Evolutionary conservation across 2,797 vertebrate species (phyloP).

Genomic region (Rhinophrynus dorsalis): DNA sequence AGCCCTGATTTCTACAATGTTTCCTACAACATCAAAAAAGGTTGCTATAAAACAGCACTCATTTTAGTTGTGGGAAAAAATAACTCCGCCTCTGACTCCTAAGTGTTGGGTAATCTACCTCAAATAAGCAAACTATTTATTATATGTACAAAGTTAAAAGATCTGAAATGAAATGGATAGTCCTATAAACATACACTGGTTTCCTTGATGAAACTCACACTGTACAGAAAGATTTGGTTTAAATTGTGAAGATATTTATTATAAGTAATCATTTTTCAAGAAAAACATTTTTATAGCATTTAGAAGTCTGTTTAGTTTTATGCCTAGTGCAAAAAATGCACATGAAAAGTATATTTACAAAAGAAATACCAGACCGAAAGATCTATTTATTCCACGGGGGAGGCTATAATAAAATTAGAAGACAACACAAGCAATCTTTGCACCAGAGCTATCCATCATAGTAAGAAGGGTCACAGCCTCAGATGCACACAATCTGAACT

Average conservation of each 20-base stretch:
- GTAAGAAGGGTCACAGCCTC: slow-evolving; percentile 29
- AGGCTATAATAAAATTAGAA: slow-evolving; percentile 59
- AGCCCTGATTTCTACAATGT: too few species aligned
- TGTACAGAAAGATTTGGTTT: slow-evolving; percentile 52
- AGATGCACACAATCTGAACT: not conserved
- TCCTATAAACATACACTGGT: slow-evolving; percentile 55
- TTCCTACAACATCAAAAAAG: too few species aligned
- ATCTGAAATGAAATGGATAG: slow-evolving; percentile 63
- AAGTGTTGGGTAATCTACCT: too few species aligned
- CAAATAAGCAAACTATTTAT: too few species aligned
- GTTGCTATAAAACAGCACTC: too few species aligned
- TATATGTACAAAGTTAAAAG: too few species aligned
- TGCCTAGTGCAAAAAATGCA: slow-evolving; percentile 55
- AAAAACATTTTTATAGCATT: slow-evolving; percentile 61
- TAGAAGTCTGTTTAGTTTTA: slow-evolving; percentile 61
- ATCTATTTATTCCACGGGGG: slow-evolving; percentile 60
- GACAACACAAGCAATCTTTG: slow-evolving; percentile 28
- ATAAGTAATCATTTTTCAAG: slow-evolving; percentile 61
- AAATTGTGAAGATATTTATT: slow-evolving; percentile 63
- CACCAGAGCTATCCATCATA: slow-evolving; percentile 47
- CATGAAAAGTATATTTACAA: slow-evolving; percentile 59
- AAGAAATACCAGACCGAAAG: slow-evolving; percentile 57
- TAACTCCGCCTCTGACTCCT: too few species aligned
- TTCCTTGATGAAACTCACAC: slow-evolving; percentile 43
- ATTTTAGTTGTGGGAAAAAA: too few species aligned